Evolutionary conservation across 2,797 vertebrate genomes (phyloP), one percentile per base, ranked within the genome.

Genomic region (Gymnopithys bicolor): DNA sequence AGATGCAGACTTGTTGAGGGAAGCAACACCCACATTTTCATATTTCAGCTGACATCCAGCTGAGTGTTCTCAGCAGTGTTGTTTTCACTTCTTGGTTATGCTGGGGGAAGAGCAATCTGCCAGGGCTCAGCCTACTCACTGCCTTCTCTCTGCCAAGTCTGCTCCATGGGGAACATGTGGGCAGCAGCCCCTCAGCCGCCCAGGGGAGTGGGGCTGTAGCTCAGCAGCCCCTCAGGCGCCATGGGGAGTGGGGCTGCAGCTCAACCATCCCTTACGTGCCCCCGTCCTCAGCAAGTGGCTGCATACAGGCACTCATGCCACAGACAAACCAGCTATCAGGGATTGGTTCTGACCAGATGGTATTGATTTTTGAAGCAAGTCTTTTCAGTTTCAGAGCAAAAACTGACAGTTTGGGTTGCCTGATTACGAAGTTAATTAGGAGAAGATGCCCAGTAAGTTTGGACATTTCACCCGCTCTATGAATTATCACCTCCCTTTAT

Each of bases 81-180:
- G 91, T 87, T 93, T 87, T 87, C 37, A 27, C 59, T 84, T 87
- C 39, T 89, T 76, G 39, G 62, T 48, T 87, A 73, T 59, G 82
- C 76, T 84, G 95, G 89, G 89, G 87, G 87, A 93, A 89, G 76
- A 88, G 59, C 76, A 62, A 91, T 73, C 87, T 95, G 92, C 71
- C 91, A 93, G 64, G 84, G 69, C 66, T 92, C 93, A 91, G 92
- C 95, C 93, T 59, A 78, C 91, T 89, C 89, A 4, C 87, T 89
- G 89, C 91, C 71, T 83, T 35, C 75, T 68, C 67, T 48, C 93
- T 94, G 92, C 92, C 91, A 84, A 94, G 89, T 10, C 9, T 45
- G 21, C 66, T 93, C 84, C 79, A 10, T 2, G 1, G 67, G 73
- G 93, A 95, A 30, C 35, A 81, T 0, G 69, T 88, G 81, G 94